phyloP scores from a whole-genome alignment of 2,888 invertebrate genomes.

The Gymnoscelis rufifasciata region DNA sequence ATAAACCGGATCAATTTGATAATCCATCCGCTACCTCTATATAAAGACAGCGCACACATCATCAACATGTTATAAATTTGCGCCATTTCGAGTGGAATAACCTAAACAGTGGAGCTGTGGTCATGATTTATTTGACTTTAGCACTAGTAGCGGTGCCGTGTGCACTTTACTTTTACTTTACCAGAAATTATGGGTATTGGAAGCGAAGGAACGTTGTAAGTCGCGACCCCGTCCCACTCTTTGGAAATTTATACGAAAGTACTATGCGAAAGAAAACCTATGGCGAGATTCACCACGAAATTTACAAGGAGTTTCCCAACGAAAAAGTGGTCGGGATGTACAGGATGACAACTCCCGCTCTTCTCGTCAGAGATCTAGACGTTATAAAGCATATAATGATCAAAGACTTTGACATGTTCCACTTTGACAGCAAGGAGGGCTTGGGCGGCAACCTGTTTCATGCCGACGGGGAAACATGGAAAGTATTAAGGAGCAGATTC shows the following conservation, averaged over 20 bases:
- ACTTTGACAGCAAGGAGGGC: slow-evolving; percentile 40
- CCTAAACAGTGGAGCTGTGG: neutral
- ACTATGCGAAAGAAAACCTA: slow-evolving; percentile 27
- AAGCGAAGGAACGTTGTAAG: slow-evolving; percentile 38
- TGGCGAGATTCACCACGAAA: slow-evolving; percentile 32
- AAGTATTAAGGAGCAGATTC: slow-evolving; percentile 41
- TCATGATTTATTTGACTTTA: neutral
- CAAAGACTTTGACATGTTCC: slow-evolving; percentile 49
- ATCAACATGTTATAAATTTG: no score
- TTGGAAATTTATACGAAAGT: slow-evolving; percentile 42
- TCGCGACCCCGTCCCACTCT: slow-evolving; percentile 40
- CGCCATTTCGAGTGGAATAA: neutral
- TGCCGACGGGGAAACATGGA: slow-evolving; percentile 48
- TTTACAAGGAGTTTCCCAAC: slow-evolving; percentile 42
- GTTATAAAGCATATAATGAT: slow-evolving; percentile 49
- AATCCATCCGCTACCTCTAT: no score
- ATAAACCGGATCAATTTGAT: no score
- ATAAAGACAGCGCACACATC: no score
- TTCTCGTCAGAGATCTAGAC: slow-evolving; percentile 50
- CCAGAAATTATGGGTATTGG: slow-evolving; percentile 48
- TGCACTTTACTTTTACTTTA: slow-evolving; percentile 39
- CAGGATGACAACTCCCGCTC: slow-evolving; percentile 42
- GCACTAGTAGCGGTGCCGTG: slow-evolving; percentile 26
- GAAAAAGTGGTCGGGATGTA: slow-evolving; percentile 54
- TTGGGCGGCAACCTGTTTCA: slow-evolving; percentile 49